These are phyloP conservation scores for Gasterosteus aculeatus DNA, from an alignment of 2,113 vertebrate genomes.

Conservation along the genomic window DNA sequence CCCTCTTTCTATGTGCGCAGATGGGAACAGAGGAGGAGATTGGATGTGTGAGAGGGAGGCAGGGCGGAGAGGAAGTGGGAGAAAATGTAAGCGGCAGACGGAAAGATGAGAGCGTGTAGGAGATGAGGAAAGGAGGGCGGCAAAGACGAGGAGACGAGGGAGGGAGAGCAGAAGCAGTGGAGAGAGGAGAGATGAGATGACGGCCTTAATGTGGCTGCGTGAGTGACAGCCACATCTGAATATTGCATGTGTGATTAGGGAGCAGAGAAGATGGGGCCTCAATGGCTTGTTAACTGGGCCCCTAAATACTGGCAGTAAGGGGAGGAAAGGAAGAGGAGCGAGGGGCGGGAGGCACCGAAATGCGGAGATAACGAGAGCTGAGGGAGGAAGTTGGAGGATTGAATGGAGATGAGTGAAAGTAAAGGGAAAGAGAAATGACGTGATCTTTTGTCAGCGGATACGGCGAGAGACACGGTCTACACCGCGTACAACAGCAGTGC, in stretches of 20 bases:
- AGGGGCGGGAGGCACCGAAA: slow-evolving; percentile 30
- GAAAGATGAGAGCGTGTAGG: slow-evolving; percentile 52
- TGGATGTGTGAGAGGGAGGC: slow-evolving; percentile 52
- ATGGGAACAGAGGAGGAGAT: slow-evolving; percentile 57
- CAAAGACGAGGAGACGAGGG: background rate
- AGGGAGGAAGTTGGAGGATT: background rate
- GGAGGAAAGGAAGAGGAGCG: slow-evolving; percentile 31
- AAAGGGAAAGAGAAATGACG: background rate
- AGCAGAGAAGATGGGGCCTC: slow-evolving; percentile 62
- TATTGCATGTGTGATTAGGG: slow-evolving; percentile 69
- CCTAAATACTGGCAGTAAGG: slow-evolving; percentile 50
- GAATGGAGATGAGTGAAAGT: slow-evolving; percentile 12
- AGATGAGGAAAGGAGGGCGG: slow-evolving; percentile 30
- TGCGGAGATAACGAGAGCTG: slow-evolving; percentile 21
- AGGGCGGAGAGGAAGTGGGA: slow-evolving; percentile 58
- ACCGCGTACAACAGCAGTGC: background rate
- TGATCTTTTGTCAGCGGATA: slow-evolving; percentile 25
- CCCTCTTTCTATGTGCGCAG: slow-evolving; percentile 54
- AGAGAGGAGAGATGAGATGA: slow-evolving; percentile 44
- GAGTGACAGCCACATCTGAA: slow-evolving; percentile 67
- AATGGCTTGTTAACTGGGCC: slow-evolving; percentile 64
- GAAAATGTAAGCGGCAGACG: slow-evolving; percentile 59
- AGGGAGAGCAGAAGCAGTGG: slow-evolving; percentile 13
- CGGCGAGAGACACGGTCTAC: background rate
- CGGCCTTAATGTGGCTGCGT: slow-evolving; percentile 55